Evolutionary conservation across 35 echinoderm and acorn worm genomes (phyloP).

Genomic region (Acanthaster planci): DNA sequence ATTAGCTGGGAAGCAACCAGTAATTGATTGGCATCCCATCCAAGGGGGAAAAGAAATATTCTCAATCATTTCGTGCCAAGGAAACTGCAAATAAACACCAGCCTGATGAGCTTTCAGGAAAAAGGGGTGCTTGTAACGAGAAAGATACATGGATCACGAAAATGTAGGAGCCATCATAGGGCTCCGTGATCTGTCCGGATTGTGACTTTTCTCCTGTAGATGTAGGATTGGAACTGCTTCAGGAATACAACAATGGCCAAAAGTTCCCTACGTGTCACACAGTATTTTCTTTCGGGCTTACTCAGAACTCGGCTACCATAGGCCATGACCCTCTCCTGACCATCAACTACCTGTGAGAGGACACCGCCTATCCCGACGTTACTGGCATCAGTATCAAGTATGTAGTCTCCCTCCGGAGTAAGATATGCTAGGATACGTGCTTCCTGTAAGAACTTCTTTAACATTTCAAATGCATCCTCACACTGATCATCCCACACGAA

Average conservation of each 20-base stretch:
- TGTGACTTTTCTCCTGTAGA: constrained; percentile 39
- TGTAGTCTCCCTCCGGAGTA: not conserved
- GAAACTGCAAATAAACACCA: no score
- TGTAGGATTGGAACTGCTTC: constrained; percentile 54
- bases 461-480: no score
- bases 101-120: no score
- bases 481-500: no score
- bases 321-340: constrained; percentile 45
- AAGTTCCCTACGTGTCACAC: constrained; percentile 52
- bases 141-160: constrained; percentile 32
- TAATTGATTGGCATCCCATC: no score
- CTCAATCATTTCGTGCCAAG: no score
- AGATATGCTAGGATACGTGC: constrained; percentile 49
- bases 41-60: no score
- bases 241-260: constrained; percentile 36
- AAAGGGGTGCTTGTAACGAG: no score
- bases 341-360: constrained; percentile 48
- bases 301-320: constrained; percentile 48
- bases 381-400: constrained; percentile 66
- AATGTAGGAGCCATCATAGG: constrained; percentile 18
- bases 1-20: no score
- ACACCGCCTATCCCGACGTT: constrained; percentile 44
- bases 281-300: constrained; percentile 53
- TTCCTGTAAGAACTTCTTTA: no score
- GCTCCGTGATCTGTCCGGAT: constrained; percentile 30